Conservation (phyloP, 2,888 invertebrate species). For the Drosophila affinis region DNA sequence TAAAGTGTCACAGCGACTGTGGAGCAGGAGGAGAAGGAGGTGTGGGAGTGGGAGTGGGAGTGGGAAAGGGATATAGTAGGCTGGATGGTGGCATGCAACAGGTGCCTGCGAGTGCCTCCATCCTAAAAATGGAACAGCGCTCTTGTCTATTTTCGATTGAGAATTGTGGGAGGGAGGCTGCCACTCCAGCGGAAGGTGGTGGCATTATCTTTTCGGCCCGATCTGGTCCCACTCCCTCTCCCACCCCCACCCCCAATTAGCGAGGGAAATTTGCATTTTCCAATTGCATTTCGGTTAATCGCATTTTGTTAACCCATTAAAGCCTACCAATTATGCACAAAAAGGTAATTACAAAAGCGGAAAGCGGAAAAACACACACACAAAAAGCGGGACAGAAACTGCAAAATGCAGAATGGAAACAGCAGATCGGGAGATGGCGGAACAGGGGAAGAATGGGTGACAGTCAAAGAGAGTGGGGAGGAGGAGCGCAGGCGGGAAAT, state of each 20-base stretch:
- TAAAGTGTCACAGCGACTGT: constrained; percentile 67
- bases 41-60: neutral
- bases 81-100: constrained; percentile 51
- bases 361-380: constrained; percentile 9
- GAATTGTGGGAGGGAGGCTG: constrained; percentile 45
- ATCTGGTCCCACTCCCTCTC: constrained; percentile 16
- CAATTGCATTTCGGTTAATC: constrained; percentile 61
- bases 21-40: neutral
- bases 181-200: constrained; percentile 13
- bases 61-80: neutral
- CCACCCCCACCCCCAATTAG: constrained; percentile 18
- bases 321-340: constrained; percentile 68
- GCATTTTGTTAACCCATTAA: constrained; percentile 60
- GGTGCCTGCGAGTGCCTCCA: constrained; percentile 36
- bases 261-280: constrained; percentile 19
- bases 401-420: neutral
- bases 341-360: constrained; percentile 57
- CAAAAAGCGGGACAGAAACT: neutral
- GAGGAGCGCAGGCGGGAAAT: constrained; percentile 32
- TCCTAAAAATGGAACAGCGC: constrained; percentile 5
- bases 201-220: constrained; percentile 11
- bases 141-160: constrained; percentile 53
- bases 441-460: neutral
- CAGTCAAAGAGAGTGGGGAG: neutral
- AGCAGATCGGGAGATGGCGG: too few relatives aligned